Evolutionary conservation across 2,888 invertebrate species (phyloP).

Genomic region (Tridacna crocea): DNA sequence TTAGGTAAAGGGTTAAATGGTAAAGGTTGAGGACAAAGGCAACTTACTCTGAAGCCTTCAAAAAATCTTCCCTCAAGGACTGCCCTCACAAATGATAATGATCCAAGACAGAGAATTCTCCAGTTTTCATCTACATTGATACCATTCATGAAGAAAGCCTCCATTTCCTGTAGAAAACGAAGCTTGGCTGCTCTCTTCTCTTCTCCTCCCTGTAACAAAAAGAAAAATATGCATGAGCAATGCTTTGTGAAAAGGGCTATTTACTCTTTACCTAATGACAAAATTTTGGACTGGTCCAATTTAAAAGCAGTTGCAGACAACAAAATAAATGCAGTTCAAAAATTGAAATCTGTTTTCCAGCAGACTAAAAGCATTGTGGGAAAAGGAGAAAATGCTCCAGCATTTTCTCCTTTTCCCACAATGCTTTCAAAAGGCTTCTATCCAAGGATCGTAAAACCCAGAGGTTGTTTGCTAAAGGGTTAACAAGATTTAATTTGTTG

Average conservation of each 20-base stretch:
- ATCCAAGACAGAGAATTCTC: conserved; percentile 1
- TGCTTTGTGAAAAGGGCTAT: background rate
- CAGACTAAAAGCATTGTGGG: too few species aligned
- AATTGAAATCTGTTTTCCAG: too few species aligned
- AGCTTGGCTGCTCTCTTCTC: background rate
- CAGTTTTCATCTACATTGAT: background rate
- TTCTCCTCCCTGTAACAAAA: background rate
- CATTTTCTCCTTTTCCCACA: too few species aligned
- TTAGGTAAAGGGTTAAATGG: background rate
- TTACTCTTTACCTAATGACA: background rate
- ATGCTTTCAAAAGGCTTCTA: too few species aligned
- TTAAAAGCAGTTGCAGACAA: too few species aligned
- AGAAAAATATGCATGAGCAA: too few species aligned
- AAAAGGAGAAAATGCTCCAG: too few species aligned
- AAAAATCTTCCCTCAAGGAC: conserved; percentile 3
- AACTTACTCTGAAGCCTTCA: background rate
- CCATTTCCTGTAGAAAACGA: background rate
- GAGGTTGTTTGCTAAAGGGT: too few species aligned
- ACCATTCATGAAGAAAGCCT: background rate
- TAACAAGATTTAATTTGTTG: too few species aligned
- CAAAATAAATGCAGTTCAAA: too few species aligned
- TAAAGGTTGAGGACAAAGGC: background rate
- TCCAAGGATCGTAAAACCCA: too few species aligned
- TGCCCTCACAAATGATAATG: background rate
- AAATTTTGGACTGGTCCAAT: too few species aligned